These are phyloP conservation scores for Melieria crassipennis DNA, from an alignment of 2,888 invertebrate species.

Conservation along the genomic window DNA sequence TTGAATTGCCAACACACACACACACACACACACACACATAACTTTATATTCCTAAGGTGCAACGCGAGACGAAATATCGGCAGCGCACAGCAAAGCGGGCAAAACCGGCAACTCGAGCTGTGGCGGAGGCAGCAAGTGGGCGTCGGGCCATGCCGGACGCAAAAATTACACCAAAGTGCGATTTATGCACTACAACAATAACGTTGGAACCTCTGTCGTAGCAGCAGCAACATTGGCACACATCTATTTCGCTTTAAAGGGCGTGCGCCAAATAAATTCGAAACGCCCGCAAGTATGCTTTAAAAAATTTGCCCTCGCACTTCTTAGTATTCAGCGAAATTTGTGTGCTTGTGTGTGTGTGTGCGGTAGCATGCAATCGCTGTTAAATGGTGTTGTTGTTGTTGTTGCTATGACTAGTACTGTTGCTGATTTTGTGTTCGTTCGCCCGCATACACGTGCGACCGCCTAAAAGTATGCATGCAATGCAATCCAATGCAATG, in stretches of 20 bases:
- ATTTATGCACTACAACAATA: conserved; percentile 18
- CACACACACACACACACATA: too few relatives aligned
- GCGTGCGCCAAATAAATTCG: conserved; percentile 28
- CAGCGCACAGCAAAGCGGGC: too few relatives aligned
- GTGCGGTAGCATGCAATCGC: not conserved
- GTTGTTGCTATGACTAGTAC: not conserved
- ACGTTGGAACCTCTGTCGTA: conserved; percentile 9
- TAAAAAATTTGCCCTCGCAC: conserved; percentile 14
- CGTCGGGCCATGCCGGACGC: conserved; percentile 10
- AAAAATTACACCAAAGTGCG: conserved; percentile 20
- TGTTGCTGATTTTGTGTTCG: not conserved
- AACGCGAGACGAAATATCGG: too few relatives aligned
- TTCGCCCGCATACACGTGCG: not conserved
- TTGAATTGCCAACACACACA: too few relatives aligned
- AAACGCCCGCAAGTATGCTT: conserved; percentile 30
- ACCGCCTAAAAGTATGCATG: conserved; percentile 28
- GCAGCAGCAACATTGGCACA: not conserved
- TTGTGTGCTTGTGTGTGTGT: not conserved
- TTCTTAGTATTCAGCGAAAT: not conserved
- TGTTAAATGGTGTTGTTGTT: not conserved
- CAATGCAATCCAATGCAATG: conserved; percentile 8
- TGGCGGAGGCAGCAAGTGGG: not conserved
- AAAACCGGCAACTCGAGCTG: not conserved
- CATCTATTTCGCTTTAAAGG: conserved; percentile 8
- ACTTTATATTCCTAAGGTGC: too few relatives aligned